Percentiles rank a stretch among this genome's conserved stretches.
phyloP scores from a whole-genome alignment of 2,888 invertebrate species.

The Tetramorium bicarinatum region DNA sequence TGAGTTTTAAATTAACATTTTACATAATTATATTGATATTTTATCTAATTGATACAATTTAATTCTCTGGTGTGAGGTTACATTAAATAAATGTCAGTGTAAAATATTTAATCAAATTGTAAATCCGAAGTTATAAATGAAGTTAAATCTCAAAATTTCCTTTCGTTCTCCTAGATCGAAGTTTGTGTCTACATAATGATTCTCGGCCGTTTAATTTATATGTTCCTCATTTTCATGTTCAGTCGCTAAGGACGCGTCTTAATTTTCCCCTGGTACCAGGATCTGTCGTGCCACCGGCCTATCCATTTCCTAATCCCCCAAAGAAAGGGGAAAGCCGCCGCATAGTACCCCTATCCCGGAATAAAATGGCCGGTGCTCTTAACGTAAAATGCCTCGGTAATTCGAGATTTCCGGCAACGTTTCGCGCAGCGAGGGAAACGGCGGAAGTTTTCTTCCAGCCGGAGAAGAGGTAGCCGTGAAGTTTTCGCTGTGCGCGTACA shows the following conservation, averaged over 20 bases:
- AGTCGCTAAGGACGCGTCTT: conserved; percentile 8
- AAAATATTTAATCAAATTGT: background rate
- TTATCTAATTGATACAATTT: background rate
- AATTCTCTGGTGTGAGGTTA: background rate
- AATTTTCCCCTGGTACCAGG: conserved; percentile 29
- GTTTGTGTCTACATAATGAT: background rate
- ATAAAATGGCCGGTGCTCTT: conserved; percentile 45
- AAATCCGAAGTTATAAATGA: background rate
- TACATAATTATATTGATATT: too few species aligned
- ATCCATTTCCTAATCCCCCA: conserved; percentile 45
- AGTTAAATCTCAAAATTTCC: background rate
- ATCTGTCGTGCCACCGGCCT: conserved; percentile 32
- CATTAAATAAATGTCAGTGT: background rate
- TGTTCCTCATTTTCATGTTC: background rate
- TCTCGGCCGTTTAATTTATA: conserved; percentile 7
- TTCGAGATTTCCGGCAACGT: conserved; percentile 56
- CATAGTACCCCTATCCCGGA: conserved; percentile 15
- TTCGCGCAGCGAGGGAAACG: conserved; percentile 41
- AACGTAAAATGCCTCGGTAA: conserved; percentile 57
- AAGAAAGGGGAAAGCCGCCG: conserved; percentile 32
- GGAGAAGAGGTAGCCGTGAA: conserved; percentile 58
- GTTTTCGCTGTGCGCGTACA: conserved; percentile 36
- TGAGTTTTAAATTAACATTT: background rate
- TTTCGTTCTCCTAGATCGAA: background rate
- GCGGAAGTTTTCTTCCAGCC: conserved; percentile 53